Evolutionary conservation across 2,888 invertebrate species (phyloP).

Genomic region (Thera britannica): DNA sequence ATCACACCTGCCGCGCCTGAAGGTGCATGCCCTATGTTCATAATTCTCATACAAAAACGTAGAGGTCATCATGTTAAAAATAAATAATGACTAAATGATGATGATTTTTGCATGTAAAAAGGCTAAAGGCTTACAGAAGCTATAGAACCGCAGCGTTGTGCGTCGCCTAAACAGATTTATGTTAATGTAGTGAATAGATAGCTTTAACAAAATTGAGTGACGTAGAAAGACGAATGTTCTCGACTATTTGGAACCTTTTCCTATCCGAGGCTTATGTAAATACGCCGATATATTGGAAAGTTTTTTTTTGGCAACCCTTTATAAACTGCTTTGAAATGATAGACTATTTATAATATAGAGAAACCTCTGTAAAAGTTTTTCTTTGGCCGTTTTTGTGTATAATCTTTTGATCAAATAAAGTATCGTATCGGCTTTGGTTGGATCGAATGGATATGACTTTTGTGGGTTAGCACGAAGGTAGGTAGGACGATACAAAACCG

Average conservation of each 20-base stretch:
- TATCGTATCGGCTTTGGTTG: not conserved
- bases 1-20: too few species aligned
- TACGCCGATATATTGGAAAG: conserved; percentile 49
- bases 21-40: too few species aligned
- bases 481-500: too few species aligned
- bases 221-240: conserved; percentile 57
- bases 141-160: conserved; percentile 27
- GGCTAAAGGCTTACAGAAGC: not conserved
- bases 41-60: too few species aligned
- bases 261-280: conserved; percentile 56
- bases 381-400: conserved; percentile 29
- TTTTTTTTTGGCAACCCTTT: conserved; percentile 48
- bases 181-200: conserved; percentile 48
- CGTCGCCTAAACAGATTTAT: conserved; percentile 39
- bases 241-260: conserved; percentile 54
- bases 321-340: conserved; percentile 48
- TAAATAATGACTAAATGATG: too few species aligned
- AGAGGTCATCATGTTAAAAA: too few species aligned
- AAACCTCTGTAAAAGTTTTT: conserved; percentile 36
- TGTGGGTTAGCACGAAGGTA: too few species aligned
- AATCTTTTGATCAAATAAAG: conserved; percentile 34
- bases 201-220: conserved; percentile 59
- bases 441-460: not conserved
- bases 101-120: conserved; percentile 8
- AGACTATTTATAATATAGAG: conserved; percentile 42